Conservation (phyloP, 2,888 invertebrate species). For the Leucozona laternaria region DNA sequence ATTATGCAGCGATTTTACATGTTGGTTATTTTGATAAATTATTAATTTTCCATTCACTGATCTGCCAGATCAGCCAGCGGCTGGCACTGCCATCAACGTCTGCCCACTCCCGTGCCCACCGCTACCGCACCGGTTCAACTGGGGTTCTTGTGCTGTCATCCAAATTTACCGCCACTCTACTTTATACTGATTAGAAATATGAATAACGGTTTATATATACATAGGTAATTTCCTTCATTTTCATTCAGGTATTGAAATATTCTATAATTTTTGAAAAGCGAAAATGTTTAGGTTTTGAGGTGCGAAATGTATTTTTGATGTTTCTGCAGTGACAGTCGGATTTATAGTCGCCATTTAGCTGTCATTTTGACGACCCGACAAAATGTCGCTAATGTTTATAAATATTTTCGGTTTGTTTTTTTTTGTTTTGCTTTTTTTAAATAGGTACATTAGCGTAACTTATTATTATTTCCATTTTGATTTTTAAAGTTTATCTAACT, state of each 20-base stretch:
- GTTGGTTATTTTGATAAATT: slow-evolving; percentile 63
- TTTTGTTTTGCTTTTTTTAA: slow-evolving; percentile 1
- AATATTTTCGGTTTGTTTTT: slow-evolving; percentile 5
- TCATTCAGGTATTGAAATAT: not conserved
- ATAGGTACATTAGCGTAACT: slow-evolving; percentile 10
- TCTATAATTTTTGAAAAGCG: not conserved
- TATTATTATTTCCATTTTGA: slow-evolving; percentile 20
- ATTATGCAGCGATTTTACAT: slow-evolving; percentile 49
- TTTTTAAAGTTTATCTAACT: slow-evolving; percentile 25
- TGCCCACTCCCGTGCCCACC: not conserved
- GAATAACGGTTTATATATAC: not conserved
- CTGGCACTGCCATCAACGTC: slow-evolving; percentile 50
- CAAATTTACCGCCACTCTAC: slow-evolving; percentile 34
- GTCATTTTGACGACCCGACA: not conserved
- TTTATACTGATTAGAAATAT: slow-evolving; percentile 44
- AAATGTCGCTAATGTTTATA: slow-evolving; percentile 15
- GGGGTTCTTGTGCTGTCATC: slow-evolving; percentile 26
- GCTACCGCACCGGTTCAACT: not conserved
- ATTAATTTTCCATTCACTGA: slow-evolving; percentile 56
- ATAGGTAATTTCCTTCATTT: not conserved
- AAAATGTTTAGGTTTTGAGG: slow-evolving; percentile 14
- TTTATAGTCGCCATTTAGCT: slow-evolving; percentile 16
- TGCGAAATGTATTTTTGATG: slow-evolving; percentile 11
- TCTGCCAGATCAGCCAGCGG: slow-evolving; percentile 60
- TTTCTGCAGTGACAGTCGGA: not conserved